Evolutionary conservation across 2,797 vertebrate genomes (phyloP), one percentile per base, ranked within the genome.

Genomic region (Halcyon leucocephala): DNA sequence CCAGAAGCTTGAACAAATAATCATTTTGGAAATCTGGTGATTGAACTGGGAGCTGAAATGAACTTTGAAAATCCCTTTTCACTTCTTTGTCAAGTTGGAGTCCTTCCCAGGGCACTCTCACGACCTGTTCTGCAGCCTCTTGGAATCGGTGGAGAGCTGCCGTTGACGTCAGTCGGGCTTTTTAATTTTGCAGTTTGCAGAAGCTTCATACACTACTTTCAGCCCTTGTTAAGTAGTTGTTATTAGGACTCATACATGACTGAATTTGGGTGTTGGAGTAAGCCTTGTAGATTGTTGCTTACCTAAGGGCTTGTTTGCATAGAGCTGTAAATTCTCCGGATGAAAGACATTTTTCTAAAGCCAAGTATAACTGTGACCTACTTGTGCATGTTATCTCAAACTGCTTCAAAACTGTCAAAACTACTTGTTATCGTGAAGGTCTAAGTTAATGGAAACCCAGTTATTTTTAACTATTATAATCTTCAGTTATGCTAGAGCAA

Each of bases 331-430:
- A 90, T 95, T 94, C 77, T 79, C 83, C 78, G 91, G 82, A 95
- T 95, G 91, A 97, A 96, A 97, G 94, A 81, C 64, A 13, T 91
- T 97, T 94, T 94, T 95, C 86, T 96, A 93, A 94, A 95, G 91
- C 94, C 81, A 86, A 95, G 78, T 95, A 82, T 80, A 94, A 82
- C 93, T 72, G 71, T 97, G 95, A 96, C 90, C 91, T 97, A 95
- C 94, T 97, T 96, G 95, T 93, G 91, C 95, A 96, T 90, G 88
- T 97, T 97, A 95, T 96, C 94, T 95, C 94, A 69, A 61, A 92
- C 81, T 93, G 94, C 91, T 95, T 97, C 91, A 95, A 92, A 96
- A 92, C 90, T 96, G 96, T 95, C 96, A 96, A 93, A 96, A 72
- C 81, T 67, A 28, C 67, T 96, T 95, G 91, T 95, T 94, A 94